A percentile compares a stretch with the other conserved stretches of the same genome.
Evolutionary conservation across 2,888 invertebrate species (phyloP).

Genomic region (Amphiduros pacificus): DNA sequence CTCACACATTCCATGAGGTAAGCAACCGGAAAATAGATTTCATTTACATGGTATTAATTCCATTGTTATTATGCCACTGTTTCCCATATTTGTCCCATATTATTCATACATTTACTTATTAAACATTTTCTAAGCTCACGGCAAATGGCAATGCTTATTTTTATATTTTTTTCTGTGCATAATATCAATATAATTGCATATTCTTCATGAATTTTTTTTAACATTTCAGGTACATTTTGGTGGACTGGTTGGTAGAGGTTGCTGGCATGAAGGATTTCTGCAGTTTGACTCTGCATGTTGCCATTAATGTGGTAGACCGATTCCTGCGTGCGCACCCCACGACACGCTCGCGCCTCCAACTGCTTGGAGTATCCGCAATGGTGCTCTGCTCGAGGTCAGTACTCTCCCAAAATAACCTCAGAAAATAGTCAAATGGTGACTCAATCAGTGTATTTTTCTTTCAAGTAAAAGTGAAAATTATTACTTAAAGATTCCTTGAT

Average conservation of each 20-base stretch:
- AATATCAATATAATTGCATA: too few relatives aligned
- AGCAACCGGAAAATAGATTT: background rate
- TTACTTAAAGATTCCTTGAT: too few relatives aligned
- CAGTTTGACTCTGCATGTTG: constrained; percentile 49
- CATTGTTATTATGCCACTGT: too few relatives aligned
- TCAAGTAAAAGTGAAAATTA: background rate
- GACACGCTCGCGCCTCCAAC: constrained; percentile 48
- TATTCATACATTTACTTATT: too few relatives aligned
- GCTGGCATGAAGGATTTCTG: constrained; percentile 55
- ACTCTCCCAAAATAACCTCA: too few relatives aligned
- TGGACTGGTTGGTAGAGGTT: constrained; percentile 59
- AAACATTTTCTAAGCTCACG: too few relatives aligned
- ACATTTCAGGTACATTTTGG: constrained; percentile 53
- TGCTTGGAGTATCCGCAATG: constrained; percentile 55
- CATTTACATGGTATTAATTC: too few relatives aligned
- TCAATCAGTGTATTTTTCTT: background rate
- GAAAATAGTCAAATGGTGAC: too few relatives aligned
- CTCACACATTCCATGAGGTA: constrained; percentile 55
- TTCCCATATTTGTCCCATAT: too few relatives aligned
- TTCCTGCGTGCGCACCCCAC: constrained; percentile 43
- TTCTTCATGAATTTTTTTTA: too few relatives aligned
- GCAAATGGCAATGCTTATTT: too few relatives aligned
- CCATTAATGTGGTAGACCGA: constrained; percentile 53
- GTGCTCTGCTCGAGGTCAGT: constrained; percentile 54
- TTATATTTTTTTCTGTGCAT: too few relatives aligned